Evolutionary conservation across 2,888 invertebrate genomes (phyloP).

Genomic region (Yponomeuta malinellus): DNA sequence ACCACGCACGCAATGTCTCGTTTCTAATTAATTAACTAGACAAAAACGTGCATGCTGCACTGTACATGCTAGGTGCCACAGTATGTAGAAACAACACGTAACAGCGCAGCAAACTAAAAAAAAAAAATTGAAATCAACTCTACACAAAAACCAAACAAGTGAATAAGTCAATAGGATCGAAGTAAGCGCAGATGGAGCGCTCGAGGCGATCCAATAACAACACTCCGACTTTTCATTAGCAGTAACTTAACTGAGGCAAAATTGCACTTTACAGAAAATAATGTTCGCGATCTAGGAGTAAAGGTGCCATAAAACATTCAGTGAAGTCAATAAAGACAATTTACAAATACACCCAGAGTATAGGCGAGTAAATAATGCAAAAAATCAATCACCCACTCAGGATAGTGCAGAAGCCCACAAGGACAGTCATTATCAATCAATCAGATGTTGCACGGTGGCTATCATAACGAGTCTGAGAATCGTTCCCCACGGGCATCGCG

Average conservation of each 20-base stretch:
- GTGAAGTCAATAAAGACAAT: background rate
- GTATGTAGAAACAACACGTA: slow-evolving; percentile 13
- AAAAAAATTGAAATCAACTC: slow-evolving; percentile 24
- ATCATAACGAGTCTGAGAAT: slow-evolving; percentile 26
- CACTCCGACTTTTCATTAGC: slow-evolving; percentile 60
- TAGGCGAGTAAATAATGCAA: slow-evolving; percentile 6
- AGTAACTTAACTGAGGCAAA: slow-evolving; percentile 52
- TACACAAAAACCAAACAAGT: slow-evolving; percentile 20
- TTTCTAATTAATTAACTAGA: slow-evolving; percentile 19
- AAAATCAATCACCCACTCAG: slow-evolving; percentile 8
- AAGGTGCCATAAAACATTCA: slow-evolving; percentile 6
- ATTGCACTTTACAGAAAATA: slow-evolving; percentile 33
- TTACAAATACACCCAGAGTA: background rate
- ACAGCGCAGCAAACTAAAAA: slow-evolving; percentile 21
- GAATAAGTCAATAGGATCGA: slow-evolving; percentile 37
- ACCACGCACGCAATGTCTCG: slow-evolving; percentile 23
- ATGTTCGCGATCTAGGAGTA: slow-evolving; percentile 20
- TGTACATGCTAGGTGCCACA: slow-evolving; percentile 9
- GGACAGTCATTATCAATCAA: slow-evolving; percentile 54
- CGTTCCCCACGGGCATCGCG: slow-evolving; percentile 36
- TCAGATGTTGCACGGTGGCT: slow-evolving; percentile 31
- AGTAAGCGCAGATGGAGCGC: slow-evolving; percentile 31
- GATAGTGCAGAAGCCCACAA: slow-evolving; percentile 25
- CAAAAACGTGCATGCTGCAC: slow-evolving; percentile 15
- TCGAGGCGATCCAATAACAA: slow-evolving; percentile 45